These are phyloP conservation scores for Pardosa pseudoannulata DNA, from an alignment of 2,888 invertebrate genomes.

Conservation along the genomic window DNA sequence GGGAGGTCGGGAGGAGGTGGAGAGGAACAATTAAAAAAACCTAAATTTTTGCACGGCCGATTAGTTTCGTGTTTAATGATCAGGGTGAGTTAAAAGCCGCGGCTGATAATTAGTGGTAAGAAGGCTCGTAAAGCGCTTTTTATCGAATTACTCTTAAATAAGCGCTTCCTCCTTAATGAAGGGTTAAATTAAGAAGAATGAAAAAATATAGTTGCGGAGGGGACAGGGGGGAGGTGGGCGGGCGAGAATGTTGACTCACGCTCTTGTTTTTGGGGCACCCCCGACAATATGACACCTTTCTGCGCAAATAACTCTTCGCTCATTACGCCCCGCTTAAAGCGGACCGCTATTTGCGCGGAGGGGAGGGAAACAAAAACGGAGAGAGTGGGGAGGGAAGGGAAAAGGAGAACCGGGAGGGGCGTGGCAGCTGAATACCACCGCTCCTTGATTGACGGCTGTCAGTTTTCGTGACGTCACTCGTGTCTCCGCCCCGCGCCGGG, in stretches of 20 bases:
- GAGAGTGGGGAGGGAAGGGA: too few relatives aligned
- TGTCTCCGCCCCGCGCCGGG: conserved; percentile 41
- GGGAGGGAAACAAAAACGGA: conserved; percentile 15
- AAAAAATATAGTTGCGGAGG: conserved; percentile 41
- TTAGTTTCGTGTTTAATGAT: conserved; percentile 68
- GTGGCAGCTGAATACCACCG: conserved; percentile 38
- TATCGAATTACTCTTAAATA: conserved; percentile 71
- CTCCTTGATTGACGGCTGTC: conserved; percentile 65
- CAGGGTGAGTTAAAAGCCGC: conserved; percentile 70
- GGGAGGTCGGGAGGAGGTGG: neutral
- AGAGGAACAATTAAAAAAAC: conserved; percentile 54
- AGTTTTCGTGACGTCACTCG: conserved; percentile 49
- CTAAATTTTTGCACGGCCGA: conserved; percentile 62
- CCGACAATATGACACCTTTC: conserved; percentile 72
- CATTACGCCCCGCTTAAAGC: conserved; percentile 65
- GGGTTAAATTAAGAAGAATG: conserved; percentile 70
- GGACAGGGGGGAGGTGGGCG: conserved; percentile 39
- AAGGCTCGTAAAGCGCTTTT: conserved; percentile 65
- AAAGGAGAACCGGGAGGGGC: conserved; percentile 11
- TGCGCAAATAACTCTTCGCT: conserved; percentile 70
- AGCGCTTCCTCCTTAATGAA: conserved; percentile 70
- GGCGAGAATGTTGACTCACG: conserved; percentile 63
- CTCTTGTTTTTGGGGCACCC: conserved; percentile 64
- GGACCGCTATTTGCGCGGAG: conserved; percentile 55
- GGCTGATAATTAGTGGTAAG: conserved; percentile 71